A percentile compares a stretch with the other conserved stretches of the same genome.
Conservation (phyloP, 2,797 vertebrate genomes). For the Thaleichthys pacificus region DNA sequence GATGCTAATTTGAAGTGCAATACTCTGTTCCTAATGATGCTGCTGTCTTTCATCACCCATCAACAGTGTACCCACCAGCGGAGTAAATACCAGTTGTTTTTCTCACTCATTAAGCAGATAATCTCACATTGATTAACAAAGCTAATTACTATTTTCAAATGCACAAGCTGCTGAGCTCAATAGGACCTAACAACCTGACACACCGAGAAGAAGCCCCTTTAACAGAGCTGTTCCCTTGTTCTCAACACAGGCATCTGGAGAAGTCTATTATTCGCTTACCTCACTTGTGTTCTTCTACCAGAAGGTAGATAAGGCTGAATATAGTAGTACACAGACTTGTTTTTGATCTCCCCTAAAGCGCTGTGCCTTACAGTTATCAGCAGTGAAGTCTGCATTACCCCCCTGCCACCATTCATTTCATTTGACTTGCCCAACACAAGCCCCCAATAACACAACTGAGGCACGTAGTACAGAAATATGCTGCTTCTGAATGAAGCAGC, state of each 20-base stretch:
- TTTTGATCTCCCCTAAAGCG: not conserved
- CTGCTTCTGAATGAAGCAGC: not conserved
- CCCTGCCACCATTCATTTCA: not conserved
- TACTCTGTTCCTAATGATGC: not conserved
- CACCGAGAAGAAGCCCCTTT: not conserved
- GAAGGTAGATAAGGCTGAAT: not conserved
- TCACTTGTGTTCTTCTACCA: not conserved
- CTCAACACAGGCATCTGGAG: not conserved
- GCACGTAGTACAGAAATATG: not conserved
- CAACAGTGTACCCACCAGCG: not conserved
- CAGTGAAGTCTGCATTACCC: not conserved
- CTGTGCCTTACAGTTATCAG: not conserved
- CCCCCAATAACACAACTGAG: not conserved
- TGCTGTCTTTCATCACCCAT: not conserved
- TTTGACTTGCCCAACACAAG: not conserved
- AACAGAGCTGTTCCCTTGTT: not conserved
- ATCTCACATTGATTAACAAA: slow-evolving; percentile 25
- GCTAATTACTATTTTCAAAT: slow-evolving; percentile 15
- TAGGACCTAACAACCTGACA: slow-evolving; percentile 4
- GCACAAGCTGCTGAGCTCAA: slow-evolving; percentile 4
- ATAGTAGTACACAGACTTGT: not conserved
- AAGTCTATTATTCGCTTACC: no score
- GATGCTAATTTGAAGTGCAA: slow-evolving; percentile 10
- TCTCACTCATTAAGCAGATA: not conserved
- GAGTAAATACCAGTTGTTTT: slow-evolving; percentile 7